These are phyloP conservation scores for Paragorgia papillata DNA, from an alignment of 92 coral and sea anemone genomes.

Conservation along the genomic window DNA sequence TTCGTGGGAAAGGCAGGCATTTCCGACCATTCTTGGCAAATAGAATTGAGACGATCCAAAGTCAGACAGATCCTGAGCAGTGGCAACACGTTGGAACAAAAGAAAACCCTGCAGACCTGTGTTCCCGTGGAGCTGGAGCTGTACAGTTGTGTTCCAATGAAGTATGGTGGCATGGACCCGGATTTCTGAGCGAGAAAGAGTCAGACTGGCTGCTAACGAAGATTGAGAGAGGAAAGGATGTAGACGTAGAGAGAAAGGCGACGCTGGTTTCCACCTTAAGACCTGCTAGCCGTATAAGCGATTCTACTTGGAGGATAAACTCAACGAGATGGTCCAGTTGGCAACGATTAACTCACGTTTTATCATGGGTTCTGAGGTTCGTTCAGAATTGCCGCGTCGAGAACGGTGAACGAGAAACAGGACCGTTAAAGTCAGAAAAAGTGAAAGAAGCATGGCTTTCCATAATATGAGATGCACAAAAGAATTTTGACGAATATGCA, in stretches of 20 bases:
- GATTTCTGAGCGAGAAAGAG: constrained; percentile 39
- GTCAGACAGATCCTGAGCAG: constrained; percentile 48
- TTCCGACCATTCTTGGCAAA: constrained; percentile 60
- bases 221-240: constrained; percentile 40
- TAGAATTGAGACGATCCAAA: constrained; percentile 59
- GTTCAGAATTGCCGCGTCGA: constrained; percentile 20
- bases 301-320: constrained; percentile 28
- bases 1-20: constrained; percentile 34
- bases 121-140: constrained; percentile 36
- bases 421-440: background rate
- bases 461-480: constrained; percentile 53
- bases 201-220: constrained; percentile 18
- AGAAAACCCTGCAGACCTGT: constrained; percentile 63
- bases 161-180: constrained; percentile 63
- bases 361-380: constrained; percentile 44
- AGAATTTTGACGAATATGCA: constrained; percentile 40
- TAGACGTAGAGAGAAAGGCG: constrained; percentile 30
- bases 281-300: too few species aligned
- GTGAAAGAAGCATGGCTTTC: constrained; percentile 51
- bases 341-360: constrained; percentile 1
- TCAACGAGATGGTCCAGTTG: constrained; percentile 37
- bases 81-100: constrained; percentile 62
- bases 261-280: constrained; percentile 18
- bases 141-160: constrained; percentile 41
- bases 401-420: background rate